phyloP scores from a whole-genome alignment of 2,888 invertebrate genomes.

The Agrochola lota region DNA sequence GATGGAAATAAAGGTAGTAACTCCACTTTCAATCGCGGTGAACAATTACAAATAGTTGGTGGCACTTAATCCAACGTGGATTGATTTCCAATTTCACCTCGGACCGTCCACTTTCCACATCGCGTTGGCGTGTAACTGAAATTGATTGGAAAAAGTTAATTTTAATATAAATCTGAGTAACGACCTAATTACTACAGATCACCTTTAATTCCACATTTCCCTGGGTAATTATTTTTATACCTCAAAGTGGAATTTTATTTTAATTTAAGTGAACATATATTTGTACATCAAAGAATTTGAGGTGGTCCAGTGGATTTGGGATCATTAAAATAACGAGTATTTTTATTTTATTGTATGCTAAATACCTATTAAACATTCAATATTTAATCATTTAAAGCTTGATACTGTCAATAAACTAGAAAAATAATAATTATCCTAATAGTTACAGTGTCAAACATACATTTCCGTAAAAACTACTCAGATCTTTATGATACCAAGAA shows the following conservation, averaged over 20 bases:
- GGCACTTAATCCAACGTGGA: slow-evolving; percentile 39
- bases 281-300: slow-evolving; percentile 5
- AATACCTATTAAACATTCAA: not conserved
- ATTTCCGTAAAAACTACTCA: not conserved
- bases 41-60: slow-evolving; percentile 29
- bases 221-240: slow-evolving; percentile 20
- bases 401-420: too few relatives aligned
- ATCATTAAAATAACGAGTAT: not conserved
- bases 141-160: slow-evolving; percentile 35
- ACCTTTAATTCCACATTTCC: slow-evolving; percentile 22
- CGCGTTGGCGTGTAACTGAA: slow-evolving; percentile 4
- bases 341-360: too few relatives aligned
- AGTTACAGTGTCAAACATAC: not conserved
- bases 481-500: not conserved
- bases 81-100: slow-evolving; percentile 53
- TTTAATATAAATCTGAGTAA: slow-evolving; percentile 16
- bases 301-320: not conserved
- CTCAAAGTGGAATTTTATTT: slow-evolving; percentile 17
- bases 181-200: slow-evolving; percentile 23
- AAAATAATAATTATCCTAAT: not conserved
- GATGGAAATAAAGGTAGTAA: not conserved
- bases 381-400: not conserved
- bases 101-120: not conserved
- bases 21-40: not conserved
- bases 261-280: slow-evolving; percentile 2